Conservation (phyloP, 2,113 vertebrate genomes). For the Grammomys dolichurus region DNA sequence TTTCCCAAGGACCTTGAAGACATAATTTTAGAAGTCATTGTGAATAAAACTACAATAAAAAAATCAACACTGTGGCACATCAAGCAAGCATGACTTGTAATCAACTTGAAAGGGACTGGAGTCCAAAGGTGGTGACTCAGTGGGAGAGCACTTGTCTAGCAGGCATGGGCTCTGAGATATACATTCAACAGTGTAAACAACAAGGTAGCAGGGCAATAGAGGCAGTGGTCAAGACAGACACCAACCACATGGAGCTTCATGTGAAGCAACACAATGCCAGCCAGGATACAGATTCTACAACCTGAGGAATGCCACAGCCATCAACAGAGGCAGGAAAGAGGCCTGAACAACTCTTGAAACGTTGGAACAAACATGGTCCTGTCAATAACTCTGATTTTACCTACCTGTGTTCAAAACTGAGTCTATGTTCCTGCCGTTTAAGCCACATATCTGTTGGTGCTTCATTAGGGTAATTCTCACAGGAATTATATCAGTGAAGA, state of each 20-base stretch:
- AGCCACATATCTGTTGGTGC: not conserved
- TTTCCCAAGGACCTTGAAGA: not conserved
- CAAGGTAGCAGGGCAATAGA: not conserved
- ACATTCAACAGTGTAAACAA: not conserved
- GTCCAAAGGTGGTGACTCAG: not conserved
- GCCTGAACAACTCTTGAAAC: not conserved
- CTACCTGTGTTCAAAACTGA: not conserved
- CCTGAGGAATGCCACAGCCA: accelerated
- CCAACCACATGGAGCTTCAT: no score
- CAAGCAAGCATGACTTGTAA: not conserved
- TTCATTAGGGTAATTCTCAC: not conserved
- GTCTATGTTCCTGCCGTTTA: not conserved
- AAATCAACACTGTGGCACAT: not conserved
- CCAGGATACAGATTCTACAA: not conserved
- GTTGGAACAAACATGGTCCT: not conserved
- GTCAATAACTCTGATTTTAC: not conserved
- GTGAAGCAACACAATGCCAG: not conserved
- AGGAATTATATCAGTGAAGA: not conserved
- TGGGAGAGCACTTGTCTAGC: not conserved
- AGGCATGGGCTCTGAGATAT: not conserved
- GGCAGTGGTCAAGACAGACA: not conserved
- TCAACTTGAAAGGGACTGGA: not conserved
- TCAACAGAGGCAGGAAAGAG: not conserved
- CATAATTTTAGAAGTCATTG: not conserved
- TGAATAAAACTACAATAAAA: not conserved